Base-by-base conservation (phyloP, 92 coral and sea anemone species). In the Siderastrea siderea region DNA sequence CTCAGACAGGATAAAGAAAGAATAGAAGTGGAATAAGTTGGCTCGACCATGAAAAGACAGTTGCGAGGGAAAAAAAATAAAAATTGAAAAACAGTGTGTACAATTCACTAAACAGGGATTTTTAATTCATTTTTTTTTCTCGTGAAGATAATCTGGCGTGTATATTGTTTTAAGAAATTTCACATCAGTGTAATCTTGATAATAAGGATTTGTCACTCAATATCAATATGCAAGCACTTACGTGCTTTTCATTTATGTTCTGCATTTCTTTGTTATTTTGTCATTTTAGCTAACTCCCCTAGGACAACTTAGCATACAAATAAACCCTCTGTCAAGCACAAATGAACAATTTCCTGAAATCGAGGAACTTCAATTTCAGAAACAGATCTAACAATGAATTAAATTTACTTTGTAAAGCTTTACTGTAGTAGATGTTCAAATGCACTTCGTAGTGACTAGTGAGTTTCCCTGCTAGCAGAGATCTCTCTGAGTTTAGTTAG, bases 31-130 rank as follows among this genome's bases (percentile, higher is more conserved):
- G 15, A 46, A 44, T 67, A 38, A 51, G 71, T 62, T 47, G 46
- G 4, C 60, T 68, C 54, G 5, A 1, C 47, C 11, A 49, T n/a
- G 10, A 44, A 81, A 81, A 68, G 48, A 45, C 55, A 7, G n/a
- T 54, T 53, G 52, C 45, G 15, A 38, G 65, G 60, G 53, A 81
- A 16, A 54, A 7, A 11, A 55, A 53, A 9, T 43, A 7, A 11
- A 55, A 53, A 9, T 43, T 11, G 49, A 69, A 81, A 59, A 70
- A 58, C 16, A 16, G 66, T 71, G 66, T 71, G 46, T 55, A 70
- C 68, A 69, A 69, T 70, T n/a, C 55, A 82, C 16, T n/a, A 59
- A 26, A 9, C 53, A 44, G 60, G 75, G 53, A 68, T 55, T 81
- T 82, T 70, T 10, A 71, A 70, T 59, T 17, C 4, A 38, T 58